A percentile compares a stretch with the other conserved stretches of the same genome.
phyloP scores from a whole-genome alignment of 2,888 invertebrate species.

The Erebia ligea region DNA sequence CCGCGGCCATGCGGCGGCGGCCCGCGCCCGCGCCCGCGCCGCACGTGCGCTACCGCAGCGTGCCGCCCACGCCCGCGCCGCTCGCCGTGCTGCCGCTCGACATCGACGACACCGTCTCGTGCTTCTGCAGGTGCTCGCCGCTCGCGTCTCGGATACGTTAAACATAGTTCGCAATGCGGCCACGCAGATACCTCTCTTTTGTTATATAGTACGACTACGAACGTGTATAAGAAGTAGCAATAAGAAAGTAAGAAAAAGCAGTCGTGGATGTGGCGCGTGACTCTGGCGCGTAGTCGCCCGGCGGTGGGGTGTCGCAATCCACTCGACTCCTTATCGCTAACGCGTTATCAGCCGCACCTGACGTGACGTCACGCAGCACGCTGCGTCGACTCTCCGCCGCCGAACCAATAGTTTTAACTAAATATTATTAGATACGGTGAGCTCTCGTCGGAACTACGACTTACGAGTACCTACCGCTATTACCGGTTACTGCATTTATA shows the following conservation, averaged over 20 bases:
- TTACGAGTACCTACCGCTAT: neutral
- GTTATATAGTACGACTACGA: too few relatives aligned
- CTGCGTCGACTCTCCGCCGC: neutral
- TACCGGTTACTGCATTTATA: too few relatives aligned
- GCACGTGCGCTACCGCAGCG: slow-evolving; percentile 73
- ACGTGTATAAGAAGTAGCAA: too few relatives aligned
- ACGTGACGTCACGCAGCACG: slow-evolving; percentile 10
- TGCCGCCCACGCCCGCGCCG: slow-evolving; percentile 48
- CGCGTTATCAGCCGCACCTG: slow-evolving; percentile 12
- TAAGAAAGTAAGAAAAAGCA: too few relatives aligned
- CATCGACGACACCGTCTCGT: slow-evolving; percentile 84
- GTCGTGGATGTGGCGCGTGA: too few relatives aligned
- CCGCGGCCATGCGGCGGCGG: slow-evolving; percentile 65
- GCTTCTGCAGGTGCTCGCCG: slow-evolving; percentile 8
- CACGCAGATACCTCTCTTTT: too few relatives aligned
- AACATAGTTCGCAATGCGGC: too few relatives aligned
- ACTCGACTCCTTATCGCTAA: neutral
- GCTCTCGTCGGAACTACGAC: neutral
- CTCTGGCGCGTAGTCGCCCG: too few relatives aligned
- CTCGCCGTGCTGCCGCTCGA: slow-evolving; percentile 74
- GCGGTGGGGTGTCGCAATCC: neutral
- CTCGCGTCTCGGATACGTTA: too few relatives aligned
- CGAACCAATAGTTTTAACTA: neutral
- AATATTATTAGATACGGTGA: too few relatives aligned
- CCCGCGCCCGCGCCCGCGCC: slow-evolving; percentile 61